Base-by-base conservation (phyloP, 2,113 vertebrate species). In the Collichthys lucidus region DNA sequence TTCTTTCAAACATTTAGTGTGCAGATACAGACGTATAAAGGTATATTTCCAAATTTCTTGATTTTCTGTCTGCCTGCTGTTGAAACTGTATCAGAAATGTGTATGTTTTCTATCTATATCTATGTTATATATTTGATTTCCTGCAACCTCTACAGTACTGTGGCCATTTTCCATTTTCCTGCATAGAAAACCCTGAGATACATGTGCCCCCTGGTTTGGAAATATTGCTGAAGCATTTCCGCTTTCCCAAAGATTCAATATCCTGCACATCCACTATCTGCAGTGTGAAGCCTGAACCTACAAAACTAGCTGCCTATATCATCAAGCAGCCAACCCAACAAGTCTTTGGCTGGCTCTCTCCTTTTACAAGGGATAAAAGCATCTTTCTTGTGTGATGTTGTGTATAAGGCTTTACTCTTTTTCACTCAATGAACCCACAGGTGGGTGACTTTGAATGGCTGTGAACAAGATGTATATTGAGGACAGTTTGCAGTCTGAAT, bases 221-320 rank as follows among this genome's bases (percentile, higher is more conserved):
- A 62, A 84, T 29, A 46, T 56, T 57, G 15, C 15, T 53, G 59
- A n/a, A 75, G 17, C 64, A 80, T 76, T 83, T 82, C 60, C 40
- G 64, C 61, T 42, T 11, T 63, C 77, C 60, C 73, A 40, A 26
- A 70, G 20, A 74, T 73, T 71, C 40, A 85, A 63, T 88, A 86
- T 88, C 86, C 80, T 82, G 80, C 55, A 29, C 4, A 29, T 29
- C 29, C 57, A n/a, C 57, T 0, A 46, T 67, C 57, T 65, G 42
- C 42, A 0, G 50, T 67, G 65, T 65, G 42, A 47, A n/a, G 72
- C 70, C 44, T 55, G 69, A 81, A 83, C 67, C 68, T 29, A 55
- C 40, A 67, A 60, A 69, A 74, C 59, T 55, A n/a, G n/a, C 57
- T 70, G 66, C 31, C 22, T 84, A 61, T 40, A 82, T 79, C 59